Conservation (phyloP, 23 tunicate genomes). For the Clavelina lepadiformis region DNA sequence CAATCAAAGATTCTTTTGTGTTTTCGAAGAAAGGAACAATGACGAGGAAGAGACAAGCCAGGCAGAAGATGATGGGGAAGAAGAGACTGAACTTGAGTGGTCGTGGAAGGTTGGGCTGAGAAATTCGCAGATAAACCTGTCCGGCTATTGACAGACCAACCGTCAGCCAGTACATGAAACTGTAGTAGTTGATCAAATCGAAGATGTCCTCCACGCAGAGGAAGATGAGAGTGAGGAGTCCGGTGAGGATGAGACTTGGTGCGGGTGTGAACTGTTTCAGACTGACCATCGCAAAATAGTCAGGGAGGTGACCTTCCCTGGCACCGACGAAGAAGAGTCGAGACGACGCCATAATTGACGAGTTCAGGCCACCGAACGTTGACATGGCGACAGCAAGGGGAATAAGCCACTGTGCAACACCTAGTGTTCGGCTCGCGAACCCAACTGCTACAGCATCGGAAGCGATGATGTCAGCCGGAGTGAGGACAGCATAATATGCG, state of each 20-base stretch:
- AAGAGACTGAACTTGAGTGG: conserved; percentile 75
- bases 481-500: conserved; percentile 83
- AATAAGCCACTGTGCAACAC: conserved; percentile 55
- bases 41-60: conserved; percentile 65
- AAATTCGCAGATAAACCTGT: conserved; percentile 64
- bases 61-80: conserved; percentile 66
- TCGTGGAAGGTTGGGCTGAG: conserved; percentile 65
- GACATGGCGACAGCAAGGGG: conserved; percentile 97
- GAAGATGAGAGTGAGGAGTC: conserved; percentile 65
- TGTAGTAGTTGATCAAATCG: conserved; percentile 92
- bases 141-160: conserved; percentile 94
- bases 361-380: conserved; percentile 89
- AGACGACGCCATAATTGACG: conserved; percentile 93
- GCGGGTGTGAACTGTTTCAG: conserved; percentile 71
- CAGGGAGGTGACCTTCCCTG: conserved; percentile 91
- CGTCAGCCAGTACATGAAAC: conserved; percentile 98
- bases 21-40: conserved; percentile 78
- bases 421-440: conserved; percentile 75
- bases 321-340: conserved; percentile 91
- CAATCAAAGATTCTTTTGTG: conserved; percentile 59
- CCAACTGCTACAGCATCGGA: conserved; percentile 85
- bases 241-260: conserved; percentile 76
- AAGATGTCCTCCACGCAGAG: conserved; percentile 83
- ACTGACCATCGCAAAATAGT: conserved; percentile 90
- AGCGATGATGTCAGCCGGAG: conserved; percentile 62